A percentile compares a stretch with the other conserved stretches of the same genome.
These are phyloP conservation scores for Brachypalpus laphriformis DNA, from an alignment of 2,888 invertebrate genomes.

Conservation along the genomic window DNA sequence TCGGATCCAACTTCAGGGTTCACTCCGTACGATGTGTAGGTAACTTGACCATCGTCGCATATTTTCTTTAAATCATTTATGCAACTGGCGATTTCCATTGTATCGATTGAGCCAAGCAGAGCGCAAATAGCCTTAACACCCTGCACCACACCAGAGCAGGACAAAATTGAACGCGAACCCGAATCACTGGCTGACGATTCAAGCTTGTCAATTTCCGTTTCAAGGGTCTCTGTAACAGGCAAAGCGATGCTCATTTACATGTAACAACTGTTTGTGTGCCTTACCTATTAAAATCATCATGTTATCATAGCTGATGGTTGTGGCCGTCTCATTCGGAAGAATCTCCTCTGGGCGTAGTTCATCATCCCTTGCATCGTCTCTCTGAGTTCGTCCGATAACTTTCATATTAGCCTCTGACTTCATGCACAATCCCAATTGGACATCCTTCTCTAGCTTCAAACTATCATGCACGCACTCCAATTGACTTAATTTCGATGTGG, in stretches of 20 bases:
- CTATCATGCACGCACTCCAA: slow-evolving; percentile 97
- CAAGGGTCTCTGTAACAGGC: slow-evolving; percentile 87
- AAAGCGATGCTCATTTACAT: background rate
- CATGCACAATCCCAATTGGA: slow-evolving; percentile 87
- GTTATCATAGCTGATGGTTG: slow-evolving; percentile 91
- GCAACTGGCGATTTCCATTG: slow-evolving; percentile 91
- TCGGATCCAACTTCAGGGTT: slow-evolving; percentile 88
- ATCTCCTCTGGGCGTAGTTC: slow-evolving; percentile 90
- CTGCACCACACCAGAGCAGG: slow-evolving; percentile 91
- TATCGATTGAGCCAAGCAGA: slow-evolving; percentile 94
- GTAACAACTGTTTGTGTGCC: slow-evolving; percentile 72
- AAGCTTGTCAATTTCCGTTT: slow-evolving; percentile 91
- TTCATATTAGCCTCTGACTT: slow-evolving; percentile 87
- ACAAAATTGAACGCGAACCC: slow-evolving; percentile 84
- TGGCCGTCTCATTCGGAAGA: slow-evolving; percentile 89
- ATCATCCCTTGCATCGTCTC: slow-evolving; percentile 91
- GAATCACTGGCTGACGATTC: slow-evolving; percentile 86
- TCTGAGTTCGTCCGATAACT: slow-evolving; percentile 90
- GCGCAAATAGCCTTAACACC: slow-evolving; percentile 96
- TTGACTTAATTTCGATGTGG: slow-evolving; percentile 92
- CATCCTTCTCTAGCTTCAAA: slow-evolving; percentile 95
- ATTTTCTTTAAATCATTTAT: slow-evolving; percentile 84
- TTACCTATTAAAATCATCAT: slow-evolving; percentile 92
- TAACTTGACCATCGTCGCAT: slow-evolving; percentile 80
- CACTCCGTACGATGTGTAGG: slow-evolving; percentile 75